Percentiles rank a stretch among this genome's conserved stretches.
phyloP scores from a whole-genome alignment of 1,140 invertebrate species.

The Drosophila seguyi region DNA sequence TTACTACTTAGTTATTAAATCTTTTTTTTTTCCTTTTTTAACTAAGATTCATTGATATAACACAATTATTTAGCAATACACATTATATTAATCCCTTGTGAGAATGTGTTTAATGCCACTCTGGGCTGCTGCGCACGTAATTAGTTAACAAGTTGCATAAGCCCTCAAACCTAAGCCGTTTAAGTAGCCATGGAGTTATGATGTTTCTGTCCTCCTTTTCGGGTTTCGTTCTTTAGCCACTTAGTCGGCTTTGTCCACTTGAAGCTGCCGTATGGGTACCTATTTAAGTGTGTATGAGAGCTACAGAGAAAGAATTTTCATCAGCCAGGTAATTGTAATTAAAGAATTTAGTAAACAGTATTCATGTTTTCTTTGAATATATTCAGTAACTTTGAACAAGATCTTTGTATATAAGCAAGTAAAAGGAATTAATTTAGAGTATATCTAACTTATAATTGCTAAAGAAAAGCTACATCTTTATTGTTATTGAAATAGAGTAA shows the following conservation, averaged over 20 bases:
- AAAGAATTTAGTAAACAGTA: too few species aligned
- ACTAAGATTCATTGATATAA: neutral
- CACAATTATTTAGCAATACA: neutral
- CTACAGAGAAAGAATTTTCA: neutral
- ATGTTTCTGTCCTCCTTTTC: conserved; percentile 21
- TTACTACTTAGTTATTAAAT: neutral
- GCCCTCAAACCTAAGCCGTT: conserved; percentile 67
- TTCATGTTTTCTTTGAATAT: neutral
- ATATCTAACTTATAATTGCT: too few species aligned
- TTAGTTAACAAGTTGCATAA: conserved; percentile 78
- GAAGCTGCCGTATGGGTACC: conserved; percentile 28
- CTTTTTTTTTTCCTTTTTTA: neutral
- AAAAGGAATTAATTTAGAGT: neutral
- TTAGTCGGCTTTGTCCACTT: conserved; percentile 64
- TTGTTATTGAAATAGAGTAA: too few species aligned
- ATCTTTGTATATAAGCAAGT: neutral
- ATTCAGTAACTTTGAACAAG: neutral
- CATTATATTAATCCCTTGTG: neutral
- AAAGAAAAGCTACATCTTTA: too few species aligned
- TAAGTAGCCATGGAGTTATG: conserved; percentile 59
- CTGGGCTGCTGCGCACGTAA: conserved; percentile 49
- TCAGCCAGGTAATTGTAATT: neutral
- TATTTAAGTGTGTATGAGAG: conserved; percentile 8
- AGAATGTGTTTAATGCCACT: conserved; percentile 27
- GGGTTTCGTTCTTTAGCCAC: conserved; percentile 47